A percentile compares a stretch with the other conserved stretches of the same genome.
Conservation (phyloP, 2,113 vertebrate species). For the Chrysochloris asiatica region DNA sequence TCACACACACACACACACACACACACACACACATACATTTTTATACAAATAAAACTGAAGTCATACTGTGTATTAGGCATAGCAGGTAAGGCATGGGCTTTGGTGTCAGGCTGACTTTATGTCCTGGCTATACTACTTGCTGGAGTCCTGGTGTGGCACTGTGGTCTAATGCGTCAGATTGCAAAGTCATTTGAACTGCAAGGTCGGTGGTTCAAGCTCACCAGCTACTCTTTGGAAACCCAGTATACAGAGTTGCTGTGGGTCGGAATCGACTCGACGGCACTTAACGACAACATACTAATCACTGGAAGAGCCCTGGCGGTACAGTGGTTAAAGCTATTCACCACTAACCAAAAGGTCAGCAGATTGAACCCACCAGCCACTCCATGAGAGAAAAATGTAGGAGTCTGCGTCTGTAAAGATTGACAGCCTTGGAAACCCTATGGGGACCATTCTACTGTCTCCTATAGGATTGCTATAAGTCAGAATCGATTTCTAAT, state of each 20-base stretch:
- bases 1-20: too few relatives aligned
- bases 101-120: neutral
- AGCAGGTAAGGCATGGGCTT: neutral
- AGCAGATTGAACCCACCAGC: neutral
- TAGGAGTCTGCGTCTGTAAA: neutral
- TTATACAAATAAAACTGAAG: neutral
- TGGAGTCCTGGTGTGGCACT: too few relatives aligned
- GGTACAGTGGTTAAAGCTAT: neutral
- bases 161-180: too few relatives aligned
- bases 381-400: neutral
- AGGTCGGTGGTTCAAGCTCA: too few relatives aligned
- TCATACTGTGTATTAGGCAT: fast-evolving
- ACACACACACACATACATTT: neutral
- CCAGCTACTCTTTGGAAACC: too few relatives aligned
- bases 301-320: neutral
- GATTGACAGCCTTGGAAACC: neutral
- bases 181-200: too few relatives aligned
- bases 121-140: neutral
- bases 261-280: too few relatives aligned
- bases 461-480: neutral
- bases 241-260: too few relatives aligned
- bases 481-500: neutral
- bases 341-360: neutral
- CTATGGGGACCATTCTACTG: neutral
- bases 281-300: too few relatives aligned